These are phyloP conservation scores for Platichthys flesus DNA, from an alignment of 2,113 vertebrate species.

Conservation along the genomic window DNA sequence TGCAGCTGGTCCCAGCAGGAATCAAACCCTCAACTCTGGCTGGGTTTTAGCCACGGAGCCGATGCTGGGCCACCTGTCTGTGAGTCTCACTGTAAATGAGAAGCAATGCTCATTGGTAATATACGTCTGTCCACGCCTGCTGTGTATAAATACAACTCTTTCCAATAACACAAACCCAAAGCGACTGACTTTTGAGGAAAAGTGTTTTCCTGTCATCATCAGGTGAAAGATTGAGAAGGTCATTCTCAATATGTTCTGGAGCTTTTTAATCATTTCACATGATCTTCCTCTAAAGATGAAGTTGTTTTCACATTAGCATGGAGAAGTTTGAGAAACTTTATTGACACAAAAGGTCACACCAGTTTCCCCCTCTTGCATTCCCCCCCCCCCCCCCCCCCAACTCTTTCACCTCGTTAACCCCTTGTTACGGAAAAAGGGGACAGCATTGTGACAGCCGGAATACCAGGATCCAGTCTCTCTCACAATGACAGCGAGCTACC, in stretches of 20 bases:
- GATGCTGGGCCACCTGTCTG: slow-evolving; percentile 41
- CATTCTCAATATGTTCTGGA: not conserved
- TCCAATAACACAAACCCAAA: not conserved
- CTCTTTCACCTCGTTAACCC: slow-evolving; percentile 33
- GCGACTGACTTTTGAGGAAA: not conserved
- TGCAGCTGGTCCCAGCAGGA: slow-evolving; percentile 41
- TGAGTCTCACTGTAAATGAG: slow-evolving; percentile 3
- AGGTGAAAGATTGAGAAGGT: not conserved
- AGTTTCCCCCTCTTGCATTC: not conserved
- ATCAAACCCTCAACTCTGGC: slow-evolving; percentile 20
- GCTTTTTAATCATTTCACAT: not conserved
- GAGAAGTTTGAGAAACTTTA: not conserved
- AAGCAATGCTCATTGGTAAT: not conserved
- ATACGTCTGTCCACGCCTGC: not conserved
- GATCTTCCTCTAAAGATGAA: not conserved
- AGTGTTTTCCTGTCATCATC: not conserved
- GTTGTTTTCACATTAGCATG: not conserved
- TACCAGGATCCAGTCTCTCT: slow-evolving; percentile 26
- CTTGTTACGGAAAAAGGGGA: slow-evolving; percentile 30
- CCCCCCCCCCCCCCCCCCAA: no score
- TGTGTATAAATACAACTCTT: not conserved
- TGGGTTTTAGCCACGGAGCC: not conserved
- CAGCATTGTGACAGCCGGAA: slow-evolving; percentile 37
- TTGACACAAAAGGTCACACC: not conserved
- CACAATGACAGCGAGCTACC: slow-evolving; percentile 40